These are phyloP conservation scores for Diadromus collaris DNA, from an alignment of 2,888 invertebrate species.

Conservation along the genomic window DNA sequence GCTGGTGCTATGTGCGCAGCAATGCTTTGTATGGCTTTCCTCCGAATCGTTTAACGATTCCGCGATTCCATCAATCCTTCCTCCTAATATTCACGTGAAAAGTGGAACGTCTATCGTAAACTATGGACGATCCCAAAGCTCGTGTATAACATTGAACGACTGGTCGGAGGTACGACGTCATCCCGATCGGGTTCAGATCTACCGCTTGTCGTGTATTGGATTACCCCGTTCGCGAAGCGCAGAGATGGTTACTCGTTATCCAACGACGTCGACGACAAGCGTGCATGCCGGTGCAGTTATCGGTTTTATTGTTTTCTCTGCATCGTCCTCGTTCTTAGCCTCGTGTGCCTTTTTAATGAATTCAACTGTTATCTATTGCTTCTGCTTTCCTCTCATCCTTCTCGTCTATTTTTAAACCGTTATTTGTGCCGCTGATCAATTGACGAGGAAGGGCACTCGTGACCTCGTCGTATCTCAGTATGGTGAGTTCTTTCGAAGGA, in stretches of 20 bases:
- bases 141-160: conserved; percentile 6
- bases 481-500: background rate
- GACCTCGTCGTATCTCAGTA: background rate
- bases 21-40: background rate
- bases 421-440: conserved; percentile 41
- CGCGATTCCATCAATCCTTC: conserved; percentile 34
- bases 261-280: conserved; percentile 15
- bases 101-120: conserved; percentile 36
- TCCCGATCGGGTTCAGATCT: background rate
- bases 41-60: background rate
- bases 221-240: background rate
- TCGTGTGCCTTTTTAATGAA: conserved; percentile 61
- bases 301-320: conserved; percentile 65
- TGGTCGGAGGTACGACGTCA: background rate
- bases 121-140: background rate
- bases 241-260: conserved; percentile 2
- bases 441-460: background rate
- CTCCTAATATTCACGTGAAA: conserved; percentile 28
- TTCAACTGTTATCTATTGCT: background rate
- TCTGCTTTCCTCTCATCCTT: background rate
- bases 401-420: background rate
- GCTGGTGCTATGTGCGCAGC: conserved; percentile 11
- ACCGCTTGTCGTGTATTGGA: conserved; percentile 6
- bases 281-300: conserved; percentile 18
- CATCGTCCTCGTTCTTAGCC: background rate